phyloP scores from a whole-genome alignment of 2,113 vertebrate species.

The Sterna hirundo region DNA sequence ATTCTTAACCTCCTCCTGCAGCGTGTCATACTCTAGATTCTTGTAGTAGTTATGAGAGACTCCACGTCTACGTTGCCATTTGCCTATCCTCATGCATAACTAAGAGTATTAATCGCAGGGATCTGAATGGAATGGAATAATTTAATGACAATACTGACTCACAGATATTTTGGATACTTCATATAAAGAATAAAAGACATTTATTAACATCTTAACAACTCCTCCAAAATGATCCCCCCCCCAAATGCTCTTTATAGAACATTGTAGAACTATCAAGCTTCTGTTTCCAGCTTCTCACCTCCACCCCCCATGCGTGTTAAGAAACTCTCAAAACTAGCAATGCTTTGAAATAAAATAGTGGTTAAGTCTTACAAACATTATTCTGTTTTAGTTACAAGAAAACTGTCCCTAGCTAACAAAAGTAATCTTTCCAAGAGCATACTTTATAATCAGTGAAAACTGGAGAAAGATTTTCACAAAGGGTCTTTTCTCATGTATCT shows the following conservation, averaged over 20 bases:
- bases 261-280: background rate
- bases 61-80: background rate
- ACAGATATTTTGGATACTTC: background rate
- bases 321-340: background rate
- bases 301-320: fast-evolving
- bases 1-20: background rate
- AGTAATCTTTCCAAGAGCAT: background rate
- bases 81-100: background rate
- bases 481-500: background rate
- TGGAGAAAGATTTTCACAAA: background rate
- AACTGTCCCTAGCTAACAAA: background rate
- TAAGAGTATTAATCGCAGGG: background rate
- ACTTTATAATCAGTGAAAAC: background rate
- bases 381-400: background rate
- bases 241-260: background rate
- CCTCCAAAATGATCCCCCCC: background rate
- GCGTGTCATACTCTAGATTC: background rate
- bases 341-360: background rate
- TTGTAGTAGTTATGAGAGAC: background rate
- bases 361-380: background rate
- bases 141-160: background rate
- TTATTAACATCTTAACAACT: slow-evolving; percentile 46
- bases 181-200: background rate
- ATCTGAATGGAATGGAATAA: background rate
- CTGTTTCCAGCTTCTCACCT: background rate